Percentiles rank a stretch among this genome's conserved stretches.
phyloP scores from a whole-genome alignment of 2,888 invertebrate species.

The Tetheella fluctuosa region DNA sequence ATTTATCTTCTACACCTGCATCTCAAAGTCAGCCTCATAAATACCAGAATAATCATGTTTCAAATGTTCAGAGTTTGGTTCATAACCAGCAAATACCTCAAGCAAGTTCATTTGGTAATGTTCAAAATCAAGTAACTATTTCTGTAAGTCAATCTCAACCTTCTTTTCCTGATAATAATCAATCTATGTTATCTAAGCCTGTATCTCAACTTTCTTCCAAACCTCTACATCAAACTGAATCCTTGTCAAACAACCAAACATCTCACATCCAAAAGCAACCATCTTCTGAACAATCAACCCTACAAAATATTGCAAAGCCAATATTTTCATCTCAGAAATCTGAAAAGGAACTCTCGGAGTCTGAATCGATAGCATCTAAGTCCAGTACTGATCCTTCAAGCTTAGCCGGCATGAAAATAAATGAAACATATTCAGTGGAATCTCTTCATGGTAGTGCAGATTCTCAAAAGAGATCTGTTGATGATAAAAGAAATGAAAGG shows the following conservation, averaged over 20 bases:
- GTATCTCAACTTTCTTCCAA: slow-evolving; percentile 42
- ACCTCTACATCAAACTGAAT: slow-evolving; percentile 48
- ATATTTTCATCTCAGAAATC: slow-evolving; percentile 60
- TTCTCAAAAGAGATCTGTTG: slow-evolving; percentile 55
- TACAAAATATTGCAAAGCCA: slow-evolving; percentile 52
- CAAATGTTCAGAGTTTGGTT: slow-evolving; percentile 45
- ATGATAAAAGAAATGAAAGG: slow-evolving; percentile 69
- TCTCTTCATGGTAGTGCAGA: slow-evolving; percentile 51
- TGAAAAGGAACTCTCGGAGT: slow-evolving; percentile 70
- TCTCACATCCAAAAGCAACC: slow-evolving; percentile 56
- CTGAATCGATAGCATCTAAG: slow-evolving; percentile 65
- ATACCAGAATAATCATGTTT: slow-evolving; percentile 39
- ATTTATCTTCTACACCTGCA: slow-evolving; percentile 30
- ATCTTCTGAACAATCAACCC: slow-evolving; percentile 49
- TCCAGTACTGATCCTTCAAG: slow-evolving; percentile 59
- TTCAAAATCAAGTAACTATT: slow-evolving; percentile 45
- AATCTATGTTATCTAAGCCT: slow-evolving; percentile 40
- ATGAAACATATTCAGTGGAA: slow-evolving; percentile 58
- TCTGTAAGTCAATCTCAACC: slow-evolving; percentile 41
- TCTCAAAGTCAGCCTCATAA: slow-evolving; percentile 52
- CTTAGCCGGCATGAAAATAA: slow-evolving; percentile 47
- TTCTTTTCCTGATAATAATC: slow-evolving; percentile 49
- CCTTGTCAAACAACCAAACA: slow-evolving; percentile 31
- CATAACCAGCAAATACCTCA: slow-evolving; percentile 52
- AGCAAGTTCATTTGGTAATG: slow-evolving; percentile 41